Base-by-base conservation (phyloP, 1,140 invertebrate genomes). In the Monochamus saltuarius region DNA sequence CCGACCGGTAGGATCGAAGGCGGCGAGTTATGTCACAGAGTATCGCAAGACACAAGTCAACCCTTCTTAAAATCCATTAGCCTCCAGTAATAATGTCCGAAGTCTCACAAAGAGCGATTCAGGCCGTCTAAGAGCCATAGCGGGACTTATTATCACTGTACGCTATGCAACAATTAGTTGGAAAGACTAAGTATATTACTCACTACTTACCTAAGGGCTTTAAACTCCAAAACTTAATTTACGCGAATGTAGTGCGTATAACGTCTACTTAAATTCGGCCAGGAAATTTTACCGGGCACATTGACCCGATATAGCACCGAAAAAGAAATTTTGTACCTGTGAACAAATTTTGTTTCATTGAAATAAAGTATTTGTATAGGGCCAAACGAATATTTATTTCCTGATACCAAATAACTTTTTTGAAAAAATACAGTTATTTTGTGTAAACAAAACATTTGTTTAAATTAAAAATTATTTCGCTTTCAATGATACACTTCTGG, bases 31-130 rank as follows among this genome's bases (percentile, higher is more conserved):
- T 7, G 22, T 37, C 49, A 42, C 13, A 22, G 47, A 56, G 59
- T 68, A 61, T 61, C 56, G 22, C 45, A 59, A 51, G 56, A 61
- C 65, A 67, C 56, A 68, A 66, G 51, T 67, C 68, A 75, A 73
- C 73, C 73, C 72, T 75, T 75, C 71, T 71, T 72, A 74, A 73
- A 73, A 74, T 75, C 73, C 72, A 75, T 75, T 75, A 75, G 71
- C 70, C 69, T 66, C 66, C 71, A 73, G 70, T 75, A 74, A 75
- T 75, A 74, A 73, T 75, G 73, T 75, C 73, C 73, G 71, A 75
- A 74, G 72, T 72, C 66, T 68, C 71, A 72, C 72, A 74, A 75
- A 75, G 71, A 72, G 72, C 71, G 73, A 74, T 73, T 70, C 64
- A 61, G 65, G 38, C 61, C 54, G 64, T 70, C 71, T 72, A 74